Conservation (phyloP, 2,888 invertebrate species). For the Nowickia ferox region DNA sequence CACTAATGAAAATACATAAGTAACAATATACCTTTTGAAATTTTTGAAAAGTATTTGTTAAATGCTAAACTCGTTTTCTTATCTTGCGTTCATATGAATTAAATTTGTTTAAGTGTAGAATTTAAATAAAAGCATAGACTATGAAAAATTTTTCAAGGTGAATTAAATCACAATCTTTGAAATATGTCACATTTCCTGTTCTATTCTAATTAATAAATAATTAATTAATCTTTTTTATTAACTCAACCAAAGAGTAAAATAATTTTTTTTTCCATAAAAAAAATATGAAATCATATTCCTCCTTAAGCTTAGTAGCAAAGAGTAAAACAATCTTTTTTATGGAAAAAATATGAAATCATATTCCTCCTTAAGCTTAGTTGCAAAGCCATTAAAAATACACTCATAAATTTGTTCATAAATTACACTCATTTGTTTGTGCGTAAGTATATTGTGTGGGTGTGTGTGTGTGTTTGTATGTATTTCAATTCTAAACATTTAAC, state of each 20-base stretch:
- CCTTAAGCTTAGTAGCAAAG: neutral
- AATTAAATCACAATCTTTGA: no score
- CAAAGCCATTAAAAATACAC: constrained; percentile 44
- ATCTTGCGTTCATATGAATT: neutral
- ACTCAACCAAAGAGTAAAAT: neutral
- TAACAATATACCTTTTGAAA: neutral
- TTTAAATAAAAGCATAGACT: no score
- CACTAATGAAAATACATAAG: neutral
- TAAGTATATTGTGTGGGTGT: no score
- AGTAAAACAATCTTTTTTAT: neutral
- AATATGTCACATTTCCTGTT: no score
- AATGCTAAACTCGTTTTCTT: neutral
- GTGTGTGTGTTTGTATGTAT: neutral
- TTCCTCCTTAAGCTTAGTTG: neutral
- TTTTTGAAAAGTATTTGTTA: no score
- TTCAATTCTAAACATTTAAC: constrained; percentile 58
- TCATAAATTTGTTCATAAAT: constrained; percentile 49
- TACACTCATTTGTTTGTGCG: constrained; percentile 16
- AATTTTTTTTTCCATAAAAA: neutral
- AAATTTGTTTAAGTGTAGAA: no score
- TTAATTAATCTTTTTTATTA: neutral
- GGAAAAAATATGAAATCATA: constrained; percentile 24
- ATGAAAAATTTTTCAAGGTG: no score
- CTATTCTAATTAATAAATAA: neutral
- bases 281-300: constrained; percentile 24